Evolutionary conservation across 2,797 vertebrate genomes (phyloP).

Genomic region (Acrossocheilus wenchowensis): DNA sequence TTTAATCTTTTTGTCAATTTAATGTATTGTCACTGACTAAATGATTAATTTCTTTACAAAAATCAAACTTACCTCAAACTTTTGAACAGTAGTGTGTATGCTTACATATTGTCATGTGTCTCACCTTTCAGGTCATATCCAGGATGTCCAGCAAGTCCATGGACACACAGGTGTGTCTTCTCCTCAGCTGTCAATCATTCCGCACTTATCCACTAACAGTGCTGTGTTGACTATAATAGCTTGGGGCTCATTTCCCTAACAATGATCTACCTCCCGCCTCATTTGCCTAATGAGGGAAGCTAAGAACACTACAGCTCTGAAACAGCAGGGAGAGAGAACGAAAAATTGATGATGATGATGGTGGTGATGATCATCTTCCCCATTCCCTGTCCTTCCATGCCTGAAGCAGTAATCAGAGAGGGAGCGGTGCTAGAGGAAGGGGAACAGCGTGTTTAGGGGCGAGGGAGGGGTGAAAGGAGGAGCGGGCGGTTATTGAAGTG

Average conservation of each 20-base stretch:
- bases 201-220: slow-evolving; percentile 45
- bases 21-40: neutral
- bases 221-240: slow-evolving; percentile 54
- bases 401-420: slow-evolving; percentile 51
- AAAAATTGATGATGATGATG: slow-evolving; percentile 39
- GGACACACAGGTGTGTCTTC: slow-evolving; percentile 70
- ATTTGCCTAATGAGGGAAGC: slow-evolving; percentile 56
- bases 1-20: too few relatives aligned
- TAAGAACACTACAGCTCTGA: slow-evolving; percentile 51
- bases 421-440: slow-evolving; percentile 15
- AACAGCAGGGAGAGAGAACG: slow-evolving; percentile 43
- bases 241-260: slow-evolving; percentile 58
- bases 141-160: slow-evolving; percentile 68
- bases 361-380: slow-evolving; percentile 44
- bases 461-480: slow-evolving; percentile 22
- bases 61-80: neutral
- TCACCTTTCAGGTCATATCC: slow-evolving; percentile 73
- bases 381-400: slow-evolving; percentile 46
- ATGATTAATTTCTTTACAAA: neutral
- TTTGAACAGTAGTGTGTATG: neutral
- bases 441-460: neutral
- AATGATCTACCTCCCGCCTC: slow-evolving; percentile 54
- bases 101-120: slow-evolving; percentile 23
- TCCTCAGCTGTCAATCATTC: slow-evolving; percentile 43
- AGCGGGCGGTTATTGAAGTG: slow-evolving; percentile 46